These are phyloP conservation scores for Holothuria leucospilota DNA, from an alignment of 53 echinoderm and acorn worm genomes.

Conservation along the genomic window DNA sequence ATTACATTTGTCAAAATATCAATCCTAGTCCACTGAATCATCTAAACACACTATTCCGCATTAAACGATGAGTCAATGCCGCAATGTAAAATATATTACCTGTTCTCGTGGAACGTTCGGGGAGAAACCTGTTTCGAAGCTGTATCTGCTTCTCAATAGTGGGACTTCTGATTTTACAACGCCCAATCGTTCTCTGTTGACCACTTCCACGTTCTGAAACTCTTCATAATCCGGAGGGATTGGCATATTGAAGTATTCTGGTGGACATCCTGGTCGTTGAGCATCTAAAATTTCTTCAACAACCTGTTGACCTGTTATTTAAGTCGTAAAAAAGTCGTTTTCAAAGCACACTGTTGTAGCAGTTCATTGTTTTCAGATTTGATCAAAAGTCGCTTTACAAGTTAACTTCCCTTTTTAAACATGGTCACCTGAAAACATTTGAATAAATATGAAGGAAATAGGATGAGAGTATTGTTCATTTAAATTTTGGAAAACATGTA, in stretches of 20 bases:
- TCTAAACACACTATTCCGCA: too few species aligned
- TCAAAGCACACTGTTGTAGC: neutral
- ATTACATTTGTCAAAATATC: too few species aligned
- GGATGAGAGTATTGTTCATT: too few species aligned
- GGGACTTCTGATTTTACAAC: slow-evolving; percentile 59
- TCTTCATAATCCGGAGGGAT: slow-evolving; percentile 79
- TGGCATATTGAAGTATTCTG: slow-evolving; percentile 82
- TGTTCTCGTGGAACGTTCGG: slow-evolving; percentile 96
- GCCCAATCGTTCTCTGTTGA: slow-evolving; percentile 16
- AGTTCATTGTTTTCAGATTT: neutral
- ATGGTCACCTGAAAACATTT: too few species aligned
- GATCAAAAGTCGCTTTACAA: too few species aligned
- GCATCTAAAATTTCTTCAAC: slow-evolving; percentile 97
- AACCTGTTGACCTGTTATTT: slow-evolving; percentile 94
- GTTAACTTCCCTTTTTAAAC: too few species aligned
- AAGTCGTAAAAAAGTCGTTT: neutral
- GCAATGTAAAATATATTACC: too few species aligned
- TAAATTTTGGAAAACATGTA: too few species aligned
- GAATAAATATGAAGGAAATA: too few species aligned
- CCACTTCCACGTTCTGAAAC: slow-evolving; percentile 39
- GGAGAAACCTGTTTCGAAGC: slow-evolving; percentile 87
- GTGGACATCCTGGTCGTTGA: slow-evolving; percentile 87
- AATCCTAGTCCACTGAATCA: too few species aligned
- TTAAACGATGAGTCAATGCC: too few species aligned
- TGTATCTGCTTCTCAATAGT: slow-evolving; percentile 85